These are phyloP conservation scores for Parazoanthus atlanticus DNA, from an alignment of 92 coral and sea anemone species.

Conservation along the genomic window DNA sequence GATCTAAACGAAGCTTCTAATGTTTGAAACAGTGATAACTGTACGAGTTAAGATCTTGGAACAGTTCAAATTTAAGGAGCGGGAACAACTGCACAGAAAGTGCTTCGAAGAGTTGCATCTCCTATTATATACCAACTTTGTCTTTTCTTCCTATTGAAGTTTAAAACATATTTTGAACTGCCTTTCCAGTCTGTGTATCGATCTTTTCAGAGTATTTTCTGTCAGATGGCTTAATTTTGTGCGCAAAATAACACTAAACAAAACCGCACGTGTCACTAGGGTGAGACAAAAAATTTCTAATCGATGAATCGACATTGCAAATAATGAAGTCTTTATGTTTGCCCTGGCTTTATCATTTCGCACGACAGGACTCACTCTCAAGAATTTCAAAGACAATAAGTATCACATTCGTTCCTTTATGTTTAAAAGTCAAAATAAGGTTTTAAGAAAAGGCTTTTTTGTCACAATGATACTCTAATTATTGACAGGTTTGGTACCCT, in stretches of 20 bases:
- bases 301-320: slow-evolving; percentile 39
- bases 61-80: background rate
- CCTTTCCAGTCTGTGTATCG: slow-evolving; percentile 19
- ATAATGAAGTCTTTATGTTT: slow-evolving; percentile 32
- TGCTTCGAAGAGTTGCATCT: background rate
- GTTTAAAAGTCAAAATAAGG: slow-evolving; percentile 37
- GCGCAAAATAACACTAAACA: slow-evolving; percentile 29
- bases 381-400: slow-evolving; percentile 34
- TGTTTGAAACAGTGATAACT: slow-evolving; percentile 12
- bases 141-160: background rate
- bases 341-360: slow-evolving; percentile 19
- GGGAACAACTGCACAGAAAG: background rate
- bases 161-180: background rate
- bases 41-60: slow-evolving; percentile 2
- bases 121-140: background rate
- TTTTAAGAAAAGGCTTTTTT: slow-evolving; percentile 15
- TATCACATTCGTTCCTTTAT: slow-evolving; percentile 42
- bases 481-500: slow-evolving; percentile 13
- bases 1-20: slow-evolving; percentile 30
- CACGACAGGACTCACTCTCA: slow-evolving; percentile 41
- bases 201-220: slow-evolving; percentile 12
- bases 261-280: slow-evolving; percentile 48
- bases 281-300: slow-evolving; percentile 37
- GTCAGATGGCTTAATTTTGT: slow-evolving; percentile 16
- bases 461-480: slow-evolving; percentile 39